These are phyloP conservation scores for Forbesichthys papilliferus DNA, from an alignment of 2,113 vertebrate species.

Conservation along the genomic window DNA sequence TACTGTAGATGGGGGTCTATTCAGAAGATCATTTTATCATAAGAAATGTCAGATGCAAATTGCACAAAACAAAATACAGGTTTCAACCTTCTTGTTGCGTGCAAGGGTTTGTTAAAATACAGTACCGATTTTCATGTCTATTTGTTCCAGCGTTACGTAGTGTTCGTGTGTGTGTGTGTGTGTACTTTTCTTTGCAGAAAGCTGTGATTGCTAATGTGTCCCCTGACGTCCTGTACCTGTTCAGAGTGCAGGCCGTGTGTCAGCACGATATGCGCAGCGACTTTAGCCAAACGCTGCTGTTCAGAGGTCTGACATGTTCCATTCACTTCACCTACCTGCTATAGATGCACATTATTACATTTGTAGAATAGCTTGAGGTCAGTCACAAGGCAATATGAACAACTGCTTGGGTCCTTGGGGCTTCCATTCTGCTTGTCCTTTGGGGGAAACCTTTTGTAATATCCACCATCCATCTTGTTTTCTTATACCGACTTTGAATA, in stretches of 20 bases:
- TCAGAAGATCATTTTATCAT: slow-evolving; percentile 66
- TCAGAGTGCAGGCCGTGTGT: slow-evolving; percentile 97
- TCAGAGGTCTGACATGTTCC: slow-evolving; percentile 75
- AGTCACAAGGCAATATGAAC: no score
- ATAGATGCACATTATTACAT: not conserved
- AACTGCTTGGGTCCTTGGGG: no score
- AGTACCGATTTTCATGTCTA: not conserved
- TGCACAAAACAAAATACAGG: slow-evolving; percentile 25
- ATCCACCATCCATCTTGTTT: no score
- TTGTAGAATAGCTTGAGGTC: not conserved
- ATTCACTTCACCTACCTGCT: not conserved
- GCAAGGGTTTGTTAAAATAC: not conserved
- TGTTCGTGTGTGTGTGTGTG: not conserved
- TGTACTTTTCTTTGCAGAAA: slow-evolving; percentile 80
- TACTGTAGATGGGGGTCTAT: slow-evolving; percentile 22
- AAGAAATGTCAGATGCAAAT: slow-evolving; percentile 54
- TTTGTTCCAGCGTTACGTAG: not conserved
- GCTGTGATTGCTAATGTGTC: slow-evolving; percentile 95
- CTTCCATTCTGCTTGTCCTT: no score
- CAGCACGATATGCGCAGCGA: slow-evolving; percentile 95
- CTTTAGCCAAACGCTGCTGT: slow-evolving; percentile 97
- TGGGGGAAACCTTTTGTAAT: no score
- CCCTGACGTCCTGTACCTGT: slow-evolving; percentile 95
- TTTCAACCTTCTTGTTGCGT: slow-evolving; percentile 5
- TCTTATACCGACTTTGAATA: no score